Conservation (phyloP, 2,113 vertebrate species). For the Zapornia atra region DNA sequence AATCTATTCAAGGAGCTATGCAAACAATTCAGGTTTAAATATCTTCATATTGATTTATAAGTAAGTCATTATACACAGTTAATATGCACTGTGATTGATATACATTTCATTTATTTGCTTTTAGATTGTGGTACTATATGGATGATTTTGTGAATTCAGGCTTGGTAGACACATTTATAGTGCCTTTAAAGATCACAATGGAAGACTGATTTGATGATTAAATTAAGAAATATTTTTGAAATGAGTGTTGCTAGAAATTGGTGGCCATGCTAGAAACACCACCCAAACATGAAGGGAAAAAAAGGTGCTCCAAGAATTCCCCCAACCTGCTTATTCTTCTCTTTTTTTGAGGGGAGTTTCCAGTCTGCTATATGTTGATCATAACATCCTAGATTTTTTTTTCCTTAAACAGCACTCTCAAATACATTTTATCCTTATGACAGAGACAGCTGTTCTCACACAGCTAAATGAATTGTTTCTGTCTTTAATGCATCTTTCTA, state of each 20-base stretch:
- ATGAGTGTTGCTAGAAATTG: not conserved
- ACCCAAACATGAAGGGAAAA: not conserved
- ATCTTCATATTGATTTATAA: not conserved
- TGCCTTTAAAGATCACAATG: not conserved
- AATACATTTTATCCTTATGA: not conserved
- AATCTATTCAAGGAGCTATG: not conserved
- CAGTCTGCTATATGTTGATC: not conserved
- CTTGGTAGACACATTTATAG: not conserved
- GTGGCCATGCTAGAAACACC: not conserved
- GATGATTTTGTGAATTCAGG: not conserved
- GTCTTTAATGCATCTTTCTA: not conserved
- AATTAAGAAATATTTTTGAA: not conserved
- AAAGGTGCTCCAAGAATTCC: not conserved
- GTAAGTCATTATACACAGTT: not conserved
- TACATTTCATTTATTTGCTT: not conserved
- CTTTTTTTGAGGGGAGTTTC: not conserved
- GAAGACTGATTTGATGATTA: not conserved
- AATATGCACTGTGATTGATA: not conserved
- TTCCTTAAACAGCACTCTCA: not conserved
- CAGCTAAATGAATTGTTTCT: not conserved
- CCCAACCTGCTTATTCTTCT: not conserved
- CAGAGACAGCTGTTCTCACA: not conserved
- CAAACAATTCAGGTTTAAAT: not conserved
- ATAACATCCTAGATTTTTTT: not conserved
- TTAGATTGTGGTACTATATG: not conserved